Percentiles rank a stretch among this genome's conserved stretches.
These are phyloP conservation scores for Ammodramus savannarum DNA, from an alignment of 2,113 vertebrate genomes.

Conservation along the genomic window DNA sequence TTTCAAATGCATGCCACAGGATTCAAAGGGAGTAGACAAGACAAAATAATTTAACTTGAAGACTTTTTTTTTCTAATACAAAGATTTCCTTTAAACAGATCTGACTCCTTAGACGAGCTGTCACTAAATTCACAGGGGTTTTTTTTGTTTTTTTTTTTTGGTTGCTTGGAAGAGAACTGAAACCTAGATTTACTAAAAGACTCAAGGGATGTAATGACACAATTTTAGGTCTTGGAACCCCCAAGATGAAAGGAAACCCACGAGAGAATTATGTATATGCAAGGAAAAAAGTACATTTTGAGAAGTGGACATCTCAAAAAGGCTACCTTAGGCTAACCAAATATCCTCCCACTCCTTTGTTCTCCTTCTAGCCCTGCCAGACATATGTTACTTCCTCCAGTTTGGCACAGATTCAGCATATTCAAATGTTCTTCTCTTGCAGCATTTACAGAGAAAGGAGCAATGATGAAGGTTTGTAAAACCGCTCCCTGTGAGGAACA, in stretches of 20 bases:
- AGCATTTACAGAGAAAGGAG: neutral
- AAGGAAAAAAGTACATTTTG: neutral
- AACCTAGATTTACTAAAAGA: neutral
- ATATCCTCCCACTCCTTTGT: neutral
- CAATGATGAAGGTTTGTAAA: neutral
- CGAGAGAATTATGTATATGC: neutral
- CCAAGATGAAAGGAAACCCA: neutral
- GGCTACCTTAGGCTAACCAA: neutral
- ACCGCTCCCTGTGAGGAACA: neutral
- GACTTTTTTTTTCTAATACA: neutral
- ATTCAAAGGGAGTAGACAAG: neutral
- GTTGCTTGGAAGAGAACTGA: neutral
- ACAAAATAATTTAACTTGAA: conserved; percentile 19
- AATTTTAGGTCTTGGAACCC: neutral
- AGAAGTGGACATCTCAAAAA: neutral
- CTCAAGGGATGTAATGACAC: neutral
- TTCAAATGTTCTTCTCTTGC: neutral
- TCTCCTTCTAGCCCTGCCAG: neutral
- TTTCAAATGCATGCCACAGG: neutral
- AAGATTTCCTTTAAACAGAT: neutral
- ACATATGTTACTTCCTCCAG: neutral
- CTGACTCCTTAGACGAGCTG: neutral
- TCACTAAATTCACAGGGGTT: neutral
- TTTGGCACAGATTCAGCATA: neutral
- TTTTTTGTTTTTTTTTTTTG: neutral